Base-by-base conservation (phyloP, 1,140 invertebrate species). In the Akabosia matsudoensis region DNA sequence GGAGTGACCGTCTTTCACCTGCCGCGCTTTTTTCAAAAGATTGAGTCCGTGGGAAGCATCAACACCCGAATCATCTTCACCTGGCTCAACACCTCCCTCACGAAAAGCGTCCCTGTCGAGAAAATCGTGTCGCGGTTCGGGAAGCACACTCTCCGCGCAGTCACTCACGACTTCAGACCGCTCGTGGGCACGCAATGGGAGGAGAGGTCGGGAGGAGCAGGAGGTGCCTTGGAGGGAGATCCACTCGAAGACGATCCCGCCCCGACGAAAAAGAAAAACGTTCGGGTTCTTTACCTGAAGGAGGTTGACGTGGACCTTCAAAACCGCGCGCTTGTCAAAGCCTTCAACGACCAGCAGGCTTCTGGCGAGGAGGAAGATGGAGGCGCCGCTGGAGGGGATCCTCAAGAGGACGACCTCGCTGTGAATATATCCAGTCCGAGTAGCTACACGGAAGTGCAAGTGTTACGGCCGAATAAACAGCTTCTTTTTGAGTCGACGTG, bases 201-300 rank as follows among this genome's bases (percentile, higher is more conserved):
- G n/a, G 56, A 64, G n/a, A 64, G 13, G 56, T 64, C n/a, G 28
- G 56, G 56, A 70, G 37, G n/a, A n/a, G n/a, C n/a, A n/a, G n/a
- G n/a, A n/a, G n/a, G n/a, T n/a, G n/a, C n/a, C 16, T 54, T 0
- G n/a, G 45, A 51, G 45, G 45, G n/a, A 51, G n/a, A 13, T 51
- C 45, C 45, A 51, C 30, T 71, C 24, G 34, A 64, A 2, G 33
- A 52, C 34, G 24, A 30, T 30, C 34, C n/a, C n/a, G n/a, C n/a
- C n/a, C n/a, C n/a, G 52, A 56, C 52, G 72, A 67, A 67, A 67
- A 7, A 3, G 61, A 70, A 67, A 33, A 18, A 33, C n/a, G 70
- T 67, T 7, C 24, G 28, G 31, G 30, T 67, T 3, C 28, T 67
- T 7, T 30, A 30, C 3, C 30, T 67, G 1, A 28, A 30, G 4